A percentile compares a stretch with the other conserved stretches of the same genome.
Conservation (phyloP, 2,888 invertebrate genomes). For the Pyrrhosoma nymphula region DNA sequence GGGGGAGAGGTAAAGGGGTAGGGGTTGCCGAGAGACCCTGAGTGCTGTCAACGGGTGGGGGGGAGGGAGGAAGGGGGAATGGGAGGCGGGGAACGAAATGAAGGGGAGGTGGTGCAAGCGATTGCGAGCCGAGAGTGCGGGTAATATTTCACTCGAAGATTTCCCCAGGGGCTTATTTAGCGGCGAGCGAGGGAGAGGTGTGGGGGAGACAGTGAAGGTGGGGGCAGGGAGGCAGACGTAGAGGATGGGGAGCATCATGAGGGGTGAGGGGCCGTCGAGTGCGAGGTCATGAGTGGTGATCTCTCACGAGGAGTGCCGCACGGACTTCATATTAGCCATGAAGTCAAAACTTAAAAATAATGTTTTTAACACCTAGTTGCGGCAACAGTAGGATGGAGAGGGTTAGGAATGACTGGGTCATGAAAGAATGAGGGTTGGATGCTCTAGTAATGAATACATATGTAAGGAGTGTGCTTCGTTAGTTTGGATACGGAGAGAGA, state of each 20-base stretch:
- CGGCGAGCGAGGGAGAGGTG: background rate
- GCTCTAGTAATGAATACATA: too few relatives aligned
- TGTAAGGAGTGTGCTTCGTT: too few relatives aligned
- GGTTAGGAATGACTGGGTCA: too few relatives aligned
- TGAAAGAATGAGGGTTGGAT: too few relatives aligned
- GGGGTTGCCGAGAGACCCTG: background rate
- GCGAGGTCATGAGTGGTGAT: background rate
- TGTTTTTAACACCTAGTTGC: too few relatives aligned
- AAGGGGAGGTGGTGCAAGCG: background rate
- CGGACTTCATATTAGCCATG: too few relatives aligned
- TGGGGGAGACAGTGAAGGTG: background rate
- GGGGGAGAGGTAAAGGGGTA: background rate
- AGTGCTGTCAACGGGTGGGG: background rate
- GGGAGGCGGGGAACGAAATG: background rate
- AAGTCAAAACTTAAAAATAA: too few relatives aligned
- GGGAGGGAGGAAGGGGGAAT: background rate
- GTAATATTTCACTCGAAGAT: constrained; percentile 46
- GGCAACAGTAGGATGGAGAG: too few relatives aligned
- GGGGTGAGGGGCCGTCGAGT: background rate
- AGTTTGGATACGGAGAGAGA: too few relatives aligned
- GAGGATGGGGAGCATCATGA: background rate
- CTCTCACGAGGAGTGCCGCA: background rate
- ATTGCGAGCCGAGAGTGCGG: background rate
- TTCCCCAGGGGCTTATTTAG: constrained; percentile 43
- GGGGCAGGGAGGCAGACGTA: background rate